Base-by-base conservation (phyloP, 2,113 vertebrate species). In the Phylloscopus whistleri region DNA sequence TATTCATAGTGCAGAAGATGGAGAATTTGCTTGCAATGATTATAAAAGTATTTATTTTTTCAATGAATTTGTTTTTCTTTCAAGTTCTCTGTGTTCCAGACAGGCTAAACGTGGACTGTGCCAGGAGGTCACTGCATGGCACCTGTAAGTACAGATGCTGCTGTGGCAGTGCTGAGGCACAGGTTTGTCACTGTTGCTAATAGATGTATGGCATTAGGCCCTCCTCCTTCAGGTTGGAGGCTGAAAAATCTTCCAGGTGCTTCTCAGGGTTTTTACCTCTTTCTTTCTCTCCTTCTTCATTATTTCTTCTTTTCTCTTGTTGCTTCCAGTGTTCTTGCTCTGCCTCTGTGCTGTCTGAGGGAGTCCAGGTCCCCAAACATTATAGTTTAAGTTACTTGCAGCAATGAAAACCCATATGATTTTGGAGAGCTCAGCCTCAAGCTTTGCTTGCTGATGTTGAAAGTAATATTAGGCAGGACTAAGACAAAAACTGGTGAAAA, bases 191-290 rank as follows among this genome's bases (percentile, higher is more conserved):
- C 20, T 81, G 8, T 69, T 80, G 68, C 78, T 91, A 37, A 56
- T 7, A 52, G 30, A 51, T 0, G 0, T 15, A 39, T 39, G 78
- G 46, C 76, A 73, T 69, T 70, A 79, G 51, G 63, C 28, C 53
- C 35, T 73, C n/a, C n/a, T 93, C 14, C 39, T 87, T 95, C 91
- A 87, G 63, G 31, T 2, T 87, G 63, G 89, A 93, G 37, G 66
- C 91, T 89, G 63, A 48, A 56, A 89, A 91, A 83, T 78, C 93
- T 93, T 95, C 87, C 70, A 49, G 67, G 49, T 87, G 67, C 84
- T 94, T 94, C 89, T 96, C 87, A 87, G 87, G 91, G 81, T 22
- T 89, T 95, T 87, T 75, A 35, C 49, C 24, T 90, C 66, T 73
- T 87, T 15, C 23, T 87, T 76, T 80, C 31, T 75, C 13, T 77